phyloP scores from a whole-genome alignment of 2,113 vertebrate species.

The Azemiops feae region DNA sequence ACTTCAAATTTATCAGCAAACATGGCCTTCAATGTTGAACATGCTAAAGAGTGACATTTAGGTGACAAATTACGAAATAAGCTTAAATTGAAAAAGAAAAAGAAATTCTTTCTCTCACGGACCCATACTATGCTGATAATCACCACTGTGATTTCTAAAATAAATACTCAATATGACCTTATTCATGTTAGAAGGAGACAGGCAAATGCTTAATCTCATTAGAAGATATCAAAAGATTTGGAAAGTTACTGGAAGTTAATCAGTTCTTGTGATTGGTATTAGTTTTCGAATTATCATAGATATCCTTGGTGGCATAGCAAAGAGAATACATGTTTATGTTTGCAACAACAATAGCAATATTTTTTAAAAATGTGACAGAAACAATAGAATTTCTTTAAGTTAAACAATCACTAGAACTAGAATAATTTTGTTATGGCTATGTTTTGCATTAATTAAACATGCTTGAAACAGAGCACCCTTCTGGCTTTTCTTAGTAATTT shows the following conservation, averaged over 20 bases:
- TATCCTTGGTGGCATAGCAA: neutral
- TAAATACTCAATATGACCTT: slow-evolving; percentile 50
- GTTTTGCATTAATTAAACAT: slow-evolving; percentile 2
- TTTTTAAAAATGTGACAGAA: neutral
- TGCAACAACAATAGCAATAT: neutral
- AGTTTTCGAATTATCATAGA: slow-evolving; percentile 35
- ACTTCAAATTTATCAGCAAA: neutral
- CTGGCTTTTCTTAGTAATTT: slow-evolving; percentile 3
- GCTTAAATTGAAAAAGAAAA: neutral
- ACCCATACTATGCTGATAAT: neutral
- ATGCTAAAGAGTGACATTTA: neutral
- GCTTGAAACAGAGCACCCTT: neutral
- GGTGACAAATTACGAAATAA: neutral
- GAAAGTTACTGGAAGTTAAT: slow-evolving; percentile 54
- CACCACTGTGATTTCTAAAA: slow-evolving; percentile 32
- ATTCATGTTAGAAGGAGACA: slow-evolving; percentile 29
- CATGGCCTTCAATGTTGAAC: neutral
- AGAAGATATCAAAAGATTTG: slow-evolving; percentile 30
- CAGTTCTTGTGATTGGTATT: slow-evolving; percentile 38
- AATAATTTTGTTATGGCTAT: slow-evolving; percentile 41
- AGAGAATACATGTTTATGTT: neutral
- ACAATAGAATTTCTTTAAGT: slow-evolving; percentile 8
- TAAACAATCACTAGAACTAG: slow-evolving; percentile 27
- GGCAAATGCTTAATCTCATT: slow-evolving; percentile 47
- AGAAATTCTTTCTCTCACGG: neutral